A percentile compares a stretch with the other conserved stretches of the same genome.
Evolutionary conservation across 2,113 vertebrate genomes (phyloP).

Genomic region (Carassius gibelio): DNA sequence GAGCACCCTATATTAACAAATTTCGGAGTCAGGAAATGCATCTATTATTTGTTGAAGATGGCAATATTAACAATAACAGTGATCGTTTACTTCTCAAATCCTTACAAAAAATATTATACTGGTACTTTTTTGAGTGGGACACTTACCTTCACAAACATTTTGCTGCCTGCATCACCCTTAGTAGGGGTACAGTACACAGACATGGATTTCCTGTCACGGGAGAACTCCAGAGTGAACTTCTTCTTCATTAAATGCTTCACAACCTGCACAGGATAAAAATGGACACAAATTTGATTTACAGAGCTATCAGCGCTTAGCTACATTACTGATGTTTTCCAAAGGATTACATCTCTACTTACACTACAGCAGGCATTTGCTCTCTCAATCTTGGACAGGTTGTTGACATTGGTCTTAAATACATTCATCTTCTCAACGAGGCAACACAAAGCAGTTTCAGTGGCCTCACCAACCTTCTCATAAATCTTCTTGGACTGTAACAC

Average conservation of each 20-base stretch:
- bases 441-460: constrained; percentile 90
- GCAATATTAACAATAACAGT: background rate
- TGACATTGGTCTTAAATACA: constrained; percentile 84
- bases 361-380: constrained; percentile 89
- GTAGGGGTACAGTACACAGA: constrained; percentile 88
- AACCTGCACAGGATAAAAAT: constrained; percentile 72
- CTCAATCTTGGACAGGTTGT: constrained; percentile 82
- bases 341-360: constrained; percentile 70
- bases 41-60: background rate
- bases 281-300: background rate
- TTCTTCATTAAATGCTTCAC: constrained; percentile 93
- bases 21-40: background rate
- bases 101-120: too few relatives aligned
- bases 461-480: constrained; percentile 93
- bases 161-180: constrained; percentile 86
- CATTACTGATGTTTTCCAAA: background rate
- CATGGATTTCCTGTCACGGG: constrained; percentile 94
- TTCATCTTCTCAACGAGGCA: constrained; percentile 97
- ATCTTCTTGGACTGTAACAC: constrained; percentile 82
- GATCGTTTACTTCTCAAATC: background rate
- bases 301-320: background rate
- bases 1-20: constrained; percentile 71
- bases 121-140: background rate
- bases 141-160: constrained; percentile 89
- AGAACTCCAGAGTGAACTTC: constrained; percentile 92